These are phyloP conservation scores for Cepaea hortensis DNA, from an alignment of 2,888 invertebrate species.

Conservation along the genomic window DNA sequence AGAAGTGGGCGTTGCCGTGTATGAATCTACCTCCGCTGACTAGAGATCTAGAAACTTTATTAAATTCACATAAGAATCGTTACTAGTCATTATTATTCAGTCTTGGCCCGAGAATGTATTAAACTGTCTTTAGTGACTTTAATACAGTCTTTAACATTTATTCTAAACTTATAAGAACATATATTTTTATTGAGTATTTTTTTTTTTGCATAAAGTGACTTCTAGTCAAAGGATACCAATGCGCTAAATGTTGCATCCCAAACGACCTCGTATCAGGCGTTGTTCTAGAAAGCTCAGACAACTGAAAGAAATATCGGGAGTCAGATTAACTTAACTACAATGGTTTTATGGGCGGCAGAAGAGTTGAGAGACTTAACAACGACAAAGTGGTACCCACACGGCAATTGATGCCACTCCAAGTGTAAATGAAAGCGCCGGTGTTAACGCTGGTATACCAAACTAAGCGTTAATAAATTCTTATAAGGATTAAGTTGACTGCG, in stretches of 20 bases:
- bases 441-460: not conserved
- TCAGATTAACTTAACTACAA: constrained; percentile 24
- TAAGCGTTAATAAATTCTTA: constrained; percentile 15
- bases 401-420: constrained; percentile 17
- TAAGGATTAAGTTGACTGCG: not conserved
- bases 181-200: not conserved
- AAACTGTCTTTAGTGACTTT: too few relatives aligned
- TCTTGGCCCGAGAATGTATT: too few relatives aligned
- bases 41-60: too few relatives aligned
- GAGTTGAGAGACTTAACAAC: not conserved
- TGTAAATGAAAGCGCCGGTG: constrained; percentile 24
- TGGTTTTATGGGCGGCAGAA: not conserved
- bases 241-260: not conserved
- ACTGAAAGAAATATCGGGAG: not conserved
- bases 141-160: too few relatives aligned
- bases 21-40: too few relatives aligned
- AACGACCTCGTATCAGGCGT: too few relatives aligned
- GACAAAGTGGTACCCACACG: constrained; percentile 13
- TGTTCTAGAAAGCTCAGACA: not conserved
- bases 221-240: not conserved
- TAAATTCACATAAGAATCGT: too few relatives aligned
- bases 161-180: too few relatives aligned
- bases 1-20: too few relatives aligned
- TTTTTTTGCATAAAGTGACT: not conserved
- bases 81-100: too few relatives aligned